Conservation (phyloP, 1,140 invertebrate genomes). For the Mycetomoellerius zeteki region DNA sequence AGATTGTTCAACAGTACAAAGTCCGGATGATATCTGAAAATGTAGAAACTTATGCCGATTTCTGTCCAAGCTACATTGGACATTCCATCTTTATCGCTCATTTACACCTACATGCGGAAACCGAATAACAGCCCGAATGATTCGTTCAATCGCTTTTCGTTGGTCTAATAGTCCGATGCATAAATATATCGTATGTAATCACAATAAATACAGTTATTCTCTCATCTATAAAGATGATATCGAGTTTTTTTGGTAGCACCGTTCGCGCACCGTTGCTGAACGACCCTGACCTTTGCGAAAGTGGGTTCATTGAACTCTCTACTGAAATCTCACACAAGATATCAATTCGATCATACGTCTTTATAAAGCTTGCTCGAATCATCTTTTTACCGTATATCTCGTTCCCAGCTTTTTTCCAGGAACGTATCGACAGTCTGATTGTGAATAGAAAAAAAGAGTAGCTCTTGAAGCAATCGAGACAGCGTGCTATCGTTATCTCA, state of each 20-base stretch:
- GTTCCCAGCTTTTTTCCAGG: neutral
- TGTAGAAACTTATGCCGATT: neutral
- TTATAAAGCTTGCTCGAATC: slow-evolving; percentile 4
- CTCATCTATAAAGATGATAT: slow-evolving; percentile 7
- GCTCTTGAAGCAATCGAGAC: neutral
- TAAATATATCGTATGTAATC: neutral
- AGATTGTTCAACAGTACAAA: neutral
- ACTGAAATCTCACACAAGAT: slow-evolving; percentile 37
- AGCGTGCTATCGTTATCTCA: too few species aligned
- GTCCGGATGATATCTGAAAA: neutral
- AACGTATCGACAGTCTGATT: neutral
- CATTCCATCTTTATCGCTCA: too few species aligned
- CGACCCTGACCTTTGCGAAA: slow-evolving; percentile 39
- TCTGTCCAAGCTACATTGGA: neutral
- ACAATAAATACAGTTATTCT: neutral
- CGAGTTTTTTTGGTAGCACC: neutral
- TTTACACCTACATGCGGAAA: too few species aligned
- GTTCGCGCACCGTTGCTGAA: neutral
- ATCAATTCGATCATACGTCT: slow-evolving; percentile 32
- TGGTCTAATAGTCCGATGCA: neutral
- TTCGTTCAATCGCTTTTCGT: neutral
- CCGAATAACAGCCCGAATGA: neutral
- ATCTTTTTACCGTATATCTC: slow-evolving; percentile 7
- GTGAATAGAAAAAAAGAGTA: neutral
- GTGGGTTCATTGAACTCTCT: slow-evolving; percentile 47